Percentiles rank a stretch among this genome's conserved stretches.
These are phyloP conservation scores for Cochlearius cochlearius DNA, from an alignment of 2,113 vertebrate species.

Conservation along the genomic window DNA sequence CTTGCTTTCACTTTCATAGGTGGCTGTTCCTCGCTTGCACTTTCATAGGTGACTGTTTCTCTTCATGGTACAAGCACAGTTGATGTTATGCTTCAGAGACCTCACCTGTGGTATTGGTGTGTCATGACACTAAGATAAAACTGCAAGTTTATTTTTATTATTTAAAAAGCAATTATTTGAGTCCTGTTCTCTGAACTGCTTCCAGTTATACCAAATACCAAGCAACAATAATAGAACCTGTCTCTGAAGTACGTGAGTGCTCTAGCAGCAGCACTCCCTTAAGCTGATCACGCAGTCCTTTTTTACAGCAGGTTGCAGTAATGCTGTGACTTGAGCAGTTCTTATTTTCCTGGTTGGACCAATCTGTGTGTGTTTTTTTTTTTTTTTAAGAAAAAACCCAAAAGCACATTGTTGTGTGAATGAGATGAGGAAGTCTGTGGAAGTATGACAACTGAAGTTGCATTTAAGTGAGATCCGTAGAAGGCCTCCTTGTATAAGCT, in stretches of 20 bases:
- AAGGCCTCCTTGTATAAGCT: neutral
- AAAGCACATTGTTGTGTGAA: neutral
- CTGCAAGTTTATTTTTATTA: neutral
- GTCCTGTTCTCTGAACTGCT: neutral
- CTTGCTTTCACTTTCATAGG: neutral
- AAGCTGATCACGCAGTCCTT: accelerated
- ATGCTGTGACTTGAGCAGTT: neutral
- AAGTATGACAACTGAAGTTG: neutral
- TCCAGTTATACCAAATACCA: neutral
- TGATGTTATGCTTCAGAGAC: neutral
- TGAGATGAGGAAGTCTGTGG: neutral
- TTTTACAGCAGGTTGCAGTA: neutral
- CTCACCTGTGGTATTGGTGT: neutral
- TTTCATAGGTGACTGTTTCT: neutral
- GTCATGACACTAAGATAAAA: neutral
- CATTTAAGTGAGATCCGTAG: neutral
- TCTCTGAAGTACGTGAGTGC: neutral
- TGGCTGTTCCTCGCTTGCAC: neutral
- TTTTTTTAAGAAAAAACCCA: neutral
- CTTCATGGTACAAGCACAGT: neutral
- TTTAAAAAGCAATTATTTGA: neutral
- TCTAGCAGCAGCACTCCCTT: neutral
- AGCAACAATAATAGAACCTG: neutral
- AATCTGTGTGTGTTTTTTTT: neutral
- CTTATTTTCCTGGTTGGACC: neutral